These are phyloP conservation scores for Hipposideros larvatus DNA, from an alignment of 2,797 vertebrate species.

Conservation along the genomic window DNA sequence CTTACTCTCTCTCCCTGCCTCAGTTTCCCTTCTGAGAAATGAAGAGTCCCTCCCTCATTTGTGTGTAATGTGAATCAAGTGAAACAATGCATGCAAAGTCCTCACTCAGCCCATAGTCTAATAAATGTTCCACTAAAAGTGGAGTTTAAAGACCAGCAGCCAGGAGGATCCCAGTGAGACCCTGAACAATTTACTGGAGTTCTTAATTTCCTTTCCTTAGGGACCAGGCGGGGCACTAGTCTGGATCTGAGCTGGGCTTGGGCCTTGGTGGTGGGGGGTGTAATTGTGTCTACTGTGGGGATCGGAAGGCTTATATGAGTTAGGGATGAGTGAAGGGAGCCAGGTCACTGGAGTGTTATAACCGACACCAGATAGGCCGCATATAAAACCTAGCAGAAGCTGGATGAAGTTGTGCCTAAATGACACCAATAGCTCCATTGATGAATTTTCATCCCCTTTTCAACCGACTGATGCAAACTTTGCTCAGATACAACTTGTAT, in stretches of 20 bases:
- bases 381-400: constrained; percentile 3
- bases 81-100: constrained; percentile 13
- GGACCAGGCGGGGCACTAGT: background rate
- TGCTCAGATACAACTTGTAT: constrained; percentile 26
- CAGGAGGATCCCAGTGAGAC: background rate
- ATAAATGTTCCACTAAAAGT: constrained; percentile 22
- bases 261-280: background rate
- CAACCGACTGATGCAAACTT: background rate
- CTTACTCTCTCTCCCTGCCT: background rate
- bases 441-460: background rate
- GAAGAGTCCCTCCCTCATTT: background rate
- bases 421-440: background rate
- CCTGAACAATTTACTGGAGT: background rate
- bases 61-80: background rate
- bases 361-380: background rate
- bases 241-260: background rate
- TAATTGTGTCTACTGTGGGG: background rate
- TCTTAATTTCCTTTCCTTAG: constrained; percentile 35
- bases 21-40: constrained; percentile 39
- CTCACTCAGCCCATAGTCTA: background rate
- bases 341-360: constrained; percentile 20
- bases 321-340: background rate
- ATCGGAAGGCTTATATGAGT: constrained; percentile 42
- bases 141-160: background rate
- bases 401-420: constrained; percentile 6